Base-by-base conservation (phyloP, 2,113 vertebrate species). In the Carollia perspicillata region DNA sequence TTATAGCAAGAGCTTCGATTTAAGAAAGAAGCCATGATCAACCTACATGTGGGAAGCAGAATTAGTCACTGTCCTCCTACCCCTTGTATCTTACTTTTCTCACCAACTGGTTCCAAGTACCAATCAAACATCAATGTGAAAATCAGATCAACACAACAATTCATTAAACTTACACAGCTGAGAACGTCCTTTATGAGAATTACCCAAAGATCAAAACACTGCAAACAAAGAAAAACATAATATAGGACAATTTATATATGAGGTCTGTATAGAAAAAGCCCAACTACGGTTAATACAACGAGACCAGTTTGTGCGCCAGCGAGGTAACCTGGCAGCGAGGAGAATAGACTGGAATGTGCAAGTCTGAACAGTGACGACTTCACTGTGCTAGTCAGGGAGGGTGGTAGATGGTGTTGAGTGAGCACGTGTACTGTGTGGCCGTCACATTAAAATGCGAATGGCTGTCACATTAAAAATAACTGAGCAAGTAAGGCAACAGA, bases 121-220 rank as follows among this genome's bases (percentile, higher is more conserved):
- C 55, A 75, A 13, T 44, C 13, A 87, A 84, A 83, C 28, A 87
- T 51, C 47, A 69, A 7, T 6, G 18, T 35, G 44, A 81, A 65
- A 97, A 77, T 26, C n/a, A 66, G 51, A 74, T 13, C 18, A 78
- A 72, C 18, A 77, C 16, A 96, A 40, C 4, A 30, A 42, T 0
- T 88, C 51, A 96, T 63, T 69, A 81, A 37, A 7, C 0, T 1
- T 65, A 83, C 0, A 84, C 13, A 93, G 63, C 77, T 90, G 80
- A 97, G 87, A 89, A 95, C 51, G 85, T 97, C 96, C 95, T 95
- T 94, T 96, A 90, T 42, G 66, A 92, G 42, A 95, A 95, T 96
- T 74, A 96, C 58, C 90, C 78, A 94, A 68, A 97, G 92, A 98
- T 83, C 89, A 97, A 97, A 98, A 96, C 49, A 95, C 60, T 84